Conservation (phyloP, 2,113 vertebrate genomes). For the Antennarius striatus region DNA sequence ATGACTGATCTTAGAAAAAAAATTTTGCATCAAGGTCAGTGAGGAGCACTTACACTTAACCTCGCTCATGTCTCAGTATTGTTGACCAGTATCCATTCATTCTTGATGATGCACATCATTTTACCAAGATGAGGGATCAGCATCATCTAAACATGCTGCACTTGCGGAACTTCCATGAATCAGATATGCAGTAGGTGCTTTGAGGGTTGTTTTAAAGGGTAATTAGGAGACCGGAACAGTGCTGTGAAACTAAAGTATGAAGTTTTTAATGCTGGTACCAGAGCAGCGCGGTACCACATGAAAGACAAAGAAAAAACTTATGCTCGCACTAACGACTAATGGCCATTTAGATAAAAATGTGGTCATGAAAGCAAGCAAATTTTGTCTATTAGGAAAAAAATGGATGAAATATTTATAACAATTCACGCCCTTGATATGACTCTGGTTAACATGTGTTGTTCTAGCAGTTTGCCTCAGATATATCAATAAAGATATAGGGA, state of each 20-base stretch:
- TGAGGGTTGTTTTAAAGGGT: slow-evolving; percentile 66
- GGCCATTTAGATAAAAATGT: no score
- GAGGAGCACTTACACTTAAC: not conserved
- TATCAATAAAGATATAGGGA: no score
- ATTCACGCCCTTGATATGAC: no score
- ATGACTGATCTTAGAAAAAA: no score
- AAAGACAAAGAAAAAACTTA: no score
- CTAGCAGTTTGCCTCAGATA: no score
- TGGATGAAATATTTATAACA: no score
- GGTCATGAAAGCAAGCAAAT: no score
- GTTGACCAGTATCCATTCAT: not conserved
- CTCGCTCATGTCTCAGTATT: not conserved
- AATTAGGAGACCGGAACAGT: slow-evolving; percentile 66
- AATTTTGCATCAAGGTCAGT: not conserved
- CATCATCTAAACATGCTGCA: slow-evolving; percentile 37
- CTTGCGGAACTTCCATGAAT: slow-evolving; percentile 52
- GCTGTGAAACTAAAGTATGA: slow-evolving; percentile 58
- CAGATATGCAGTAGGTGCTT: slow-evolving; percentile 57
- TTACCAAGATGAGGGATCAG: not conserved
- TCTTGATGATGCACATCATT: slow-evolving; percentile 1
- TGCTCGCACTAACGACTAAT: no score
- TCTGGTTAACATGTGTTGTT: no score
- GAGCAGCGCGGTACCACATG: slow-evolving; percentile 49
- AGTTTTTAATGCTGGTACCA: slow-evolving; percentile 29
- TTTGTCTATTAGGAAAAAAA: not conserved